Percentiles rank a stretch among this genome's conserved stretches.
Conservation (phyloP, 2,113 vertebrate genomes). For the Cyanoderma ruficeps region DNA sequence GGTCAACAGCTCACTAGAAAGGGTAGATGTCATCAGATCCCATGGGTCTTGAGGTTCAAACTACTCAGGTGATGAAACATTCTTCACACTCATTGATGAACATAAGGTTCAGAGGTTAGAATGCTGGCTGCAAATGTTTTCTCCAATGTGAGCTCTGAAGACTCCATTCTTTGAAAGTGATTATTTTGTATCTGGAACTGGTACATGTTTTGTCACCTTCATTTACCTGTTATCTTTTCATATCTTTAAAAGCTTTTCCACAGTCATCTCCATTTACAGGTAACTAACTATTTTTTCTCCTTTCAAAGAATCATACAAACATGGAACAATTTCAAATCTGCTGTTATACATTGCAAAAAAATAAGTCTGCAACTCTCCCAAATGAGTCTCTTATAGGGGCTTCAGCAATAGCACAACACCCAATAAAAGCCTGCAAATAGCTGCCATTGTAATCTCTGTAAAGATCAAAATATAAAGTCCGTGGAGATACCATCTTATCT, state of each 20-base stretch:
- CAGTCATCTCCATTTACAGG: neutral
- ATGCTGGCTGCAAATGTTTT: neutral
- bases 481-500: neutral
- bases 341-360: neutral
- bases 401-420: neutral
- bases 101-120: neutral
- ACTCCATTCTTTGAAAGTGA: neutral
- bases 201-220: neutral
- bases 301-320: neutral
- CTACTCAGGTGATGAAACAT: neutral
- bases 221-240: neutral
- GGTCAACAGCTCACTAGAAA: neutral
- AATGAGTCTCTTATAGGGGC: neutral
- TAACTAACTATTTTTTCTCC: neutral
- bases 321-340: neutral
- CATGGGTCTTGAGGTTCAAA: neutral
- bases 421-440: neutral
- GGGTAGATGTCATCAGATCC: neutral
- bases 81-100: accelerated
- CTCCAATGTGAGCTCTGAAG: neutral
- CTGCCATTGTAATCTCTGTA: neutral
- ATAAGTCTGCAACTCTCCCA: neutral
- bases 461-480: neutral
- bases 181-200: neutral
- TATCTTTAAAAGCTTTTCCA: neutral